phyloP scores from a whole-genome alignment of 2,888 invertebrate genomes.

The Drosophila neutralis region DNA sequence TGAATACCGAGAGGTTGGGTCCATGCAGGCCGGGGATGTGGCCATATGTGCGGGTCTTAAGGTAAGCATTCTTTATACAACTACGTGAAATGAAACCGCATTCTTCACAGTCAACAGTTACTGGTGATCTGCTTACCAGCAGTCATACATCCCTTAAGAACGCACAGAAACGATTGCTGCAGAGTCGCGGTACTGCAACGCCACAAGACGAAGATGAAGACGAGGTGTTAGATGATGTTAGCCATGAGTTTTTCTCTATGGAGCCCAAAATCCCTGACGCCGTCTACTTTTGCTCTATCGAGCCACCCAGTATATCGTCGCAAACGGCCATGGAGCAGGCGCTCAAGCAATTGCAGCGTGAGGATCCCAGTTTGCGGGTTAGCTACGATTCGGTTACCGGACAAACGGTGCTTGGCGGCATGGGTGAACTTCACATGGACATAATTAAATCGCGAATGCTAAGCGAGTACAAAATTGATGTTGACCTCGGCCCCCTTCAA shows the following conservation, averaged over 20 bases:
- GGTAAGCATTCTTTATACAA: slow-evolving; percentile 85
- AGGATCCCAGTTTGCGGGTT: slow-evolving; percentile 96
- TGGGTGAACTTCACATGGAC: slow-evolving; percentile 99
- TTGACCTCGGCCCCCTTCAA: slow-evolving; percentile 94
- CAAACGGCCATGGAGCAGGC: slow-evolving; percentile 93
- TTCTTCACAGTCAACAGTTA: slow-evolving; percentile 86
- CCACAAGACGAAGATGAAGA: slow-evolving; percentile 68
- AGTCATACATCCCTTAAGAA: slow-evolving; percentile 86
- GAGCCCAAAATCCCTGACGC: slow-evolving; percentile 94
- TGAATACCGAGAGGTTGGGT: slow-evolving; percentile 91
- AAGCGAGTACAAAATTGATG: slow-evolving; percentile 95
- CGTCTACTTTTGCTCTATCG: slow-evolving; percentile 98
- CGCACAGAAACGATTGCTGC: slow-evolving; percentile 86
- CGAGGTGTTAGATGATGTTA: slow-evolving; percentile 57
- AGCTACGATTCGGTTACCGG: slow-evolving; percentile 91
- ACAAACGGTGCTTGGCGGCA: slow-evolving; percentile 94
- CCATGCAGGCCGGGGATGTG: slow-evolving; percentile 91
- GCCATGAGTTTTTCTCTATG: slow-evolving; percentile 79
- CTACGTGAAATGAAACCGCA: not conserved
- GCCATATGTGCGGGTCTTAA: slow-evolving; percentile 95
- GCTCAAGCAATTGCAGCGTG: slow-evolving; percentile 91
- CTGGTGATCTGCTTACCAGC: slow-evolving; percentile 91
- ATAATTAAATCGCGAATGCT: slow-evolving; percentile 95
- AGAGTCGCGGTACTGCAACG: slow-evolving; percentile 28
- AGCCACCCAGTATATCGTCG: slow-evolving; percentile 92